Percentiles rank a stretch among this genome's conserved stretches.
These are phyloP conservation scores for Epinephelus malabaricus DNA, from an alignment of 2,797 vertebrate genomes.

Conservation along the genomic window DNA sequence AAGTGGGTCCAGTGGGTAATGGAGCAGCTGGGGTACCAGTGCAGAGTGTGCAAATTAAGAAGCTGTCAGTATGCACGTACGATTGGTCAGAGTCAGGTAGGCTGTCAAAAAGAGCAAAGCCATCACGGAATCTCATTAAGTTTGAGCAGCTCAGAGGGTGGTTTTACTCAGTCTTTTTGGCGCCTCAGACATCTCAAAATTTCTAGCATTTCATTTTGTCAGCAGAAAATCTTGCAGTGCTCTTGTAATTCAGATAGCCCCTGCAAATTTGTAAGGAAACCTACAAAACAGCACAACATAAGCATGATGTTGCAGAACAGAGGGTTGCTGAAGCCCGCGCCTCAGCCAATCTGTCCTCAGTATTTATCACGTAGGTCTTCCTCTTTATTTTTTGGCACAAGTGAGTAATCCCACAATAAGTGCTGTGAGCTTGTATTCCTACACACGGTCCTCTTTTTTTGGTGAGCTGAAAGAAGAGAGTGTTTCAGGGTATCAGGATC, in stretches of 20 bases:
- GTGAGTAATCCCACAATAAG: constrained; percentile 12
- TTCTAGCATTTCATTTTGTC: constrained; percentile 60
- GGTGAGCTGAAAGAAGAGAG: background rate
- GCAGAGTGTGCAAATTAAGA: constrained; percentile 35
- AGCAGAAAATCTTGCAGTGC: constrained; percentile 62
- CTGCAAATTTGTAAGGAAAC: constrained; percentile 36
- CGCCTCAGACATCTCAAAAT: constrained; percentile 41
- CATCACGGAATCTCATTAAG: constrained; percentile 49
- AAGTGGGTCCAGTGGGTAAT: background rate
- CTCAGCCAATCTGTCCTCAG: background rate
- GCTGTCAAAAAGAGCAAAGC: constrained; percentile 40
- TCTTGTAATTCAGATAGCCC: constrained; percentile 50
- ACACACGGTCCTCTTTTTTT: constrained; percentile 11
- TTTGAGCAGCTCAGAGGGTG: constrained; percentile 27
- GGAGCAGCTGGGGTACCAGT: constrained; percentile 5
- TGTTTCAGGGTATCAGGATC: constrained; percentile 15
- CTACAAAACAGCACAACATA: constrained; percentile 25
- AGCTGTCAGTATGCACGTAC: constrained; percentile 25
- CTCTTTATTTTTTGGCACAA: constrained; percentile 30
- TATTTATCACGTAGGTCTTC: constrained; percentile 11
- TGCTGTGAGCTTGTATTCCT: constrained; percentile 10
- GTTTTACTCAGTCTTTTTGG: constrained; percentile 25
- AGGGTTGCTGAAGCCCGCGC: background rate
- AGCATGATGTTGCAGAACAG: constrained; percentile 11
- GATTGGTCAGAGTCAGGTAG: constrained; percentile 14